A percentile compares a stretch with the other conserved stretches of the same genome.
These are phyloP conservation scores for Lasioglossum calceatum DNA, from an alignment of 2,888 invertebrate genomes.

Conservation along the genomic window DNA sequence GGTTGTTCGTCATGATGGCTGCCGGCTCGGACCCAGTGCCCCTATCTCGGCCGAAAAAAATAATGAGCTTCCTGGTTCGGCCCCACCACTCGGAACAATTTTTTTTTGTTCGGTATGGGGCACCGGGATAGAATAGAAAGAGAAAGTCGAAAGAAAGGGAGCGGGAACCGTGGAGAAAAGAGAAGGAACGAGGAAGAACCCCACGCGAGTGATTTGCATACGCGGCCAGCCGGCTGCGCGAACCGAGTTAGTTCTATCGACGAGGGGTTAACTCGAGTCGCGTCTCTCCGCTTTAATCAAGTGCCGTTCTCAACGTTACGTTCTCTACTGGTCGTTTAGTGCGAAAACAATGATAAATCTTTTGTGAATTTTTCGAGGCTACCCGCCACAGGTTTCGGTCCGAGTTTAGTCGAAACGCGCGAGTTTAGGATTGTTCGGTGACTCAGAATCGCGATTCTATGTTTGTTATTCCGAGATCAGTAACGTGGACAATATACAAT, in stretches of 20 bases:
- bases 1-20: conserved; percentile 72
- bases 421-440: background rate
- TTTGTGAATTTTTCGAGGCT: background rate
- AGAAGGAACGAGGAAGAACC: conserved; percentile 59
- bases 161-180: conserved; percentile 15
- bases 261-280: conserved; percentile 71
- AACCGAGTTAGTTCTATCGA: conserved; percentile 76
- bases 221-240: conserved; percentile 76
- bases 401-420: background rate
- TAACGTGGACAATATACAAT: background rate
- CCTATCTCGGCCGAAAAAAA: conserved; percentile 64
- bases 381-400: background rate
- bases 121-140: conserved; percentile 24
- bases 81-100: conserved; percentile 63
- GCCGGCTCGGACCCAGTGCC: conserved; percentile 68
- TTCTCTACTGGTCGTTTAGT: conserved; percentile 26
- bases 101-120: conserved; percentile 53
- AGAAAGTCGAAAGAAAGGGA: conserved; percentile 15
- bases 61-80: conserved; percentile 72
- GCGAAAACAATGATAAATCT: conserved; percentile 6
- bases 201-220: conserved; percentile 78
- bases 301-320: conserved; percentile 52
- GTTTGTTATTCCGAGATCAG: background rate
- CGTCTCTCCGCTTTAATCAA: conserved; percentile 74
- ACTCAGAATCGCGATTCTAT: background rate